Conservation (phyloP, 2,113 vertebrate genomes). For the Castor canadensis region DNA sequence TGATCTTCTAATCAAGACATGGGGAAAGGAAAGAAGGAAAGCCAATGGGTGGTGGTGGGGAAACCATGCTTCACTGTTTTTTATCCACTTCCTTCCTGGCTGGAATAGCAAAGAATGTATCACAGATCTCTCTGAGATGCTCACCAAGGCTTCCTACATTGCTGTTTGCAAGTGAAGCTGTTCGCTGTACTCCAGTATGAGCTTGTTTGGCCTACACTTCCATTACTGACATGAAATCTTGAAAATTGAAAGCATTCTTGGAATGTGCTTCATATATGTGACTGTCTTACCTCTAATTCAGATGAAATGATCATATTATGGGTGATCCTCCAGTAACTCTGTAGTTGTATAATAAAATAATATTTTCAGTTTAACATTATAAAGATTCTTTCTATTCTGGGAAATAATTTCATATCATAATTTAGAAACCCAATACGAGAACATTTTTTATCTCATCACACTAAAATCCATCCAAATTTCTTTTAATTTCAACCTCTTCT, state of each 20-base stretch:
- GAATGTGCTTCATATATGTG: conserved; percentile 11
- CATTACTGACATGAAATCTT: conserved; percentile 33
- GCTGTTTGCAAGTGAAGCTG: not conserved
- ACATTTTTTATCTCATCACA: conserved; percentile 35
- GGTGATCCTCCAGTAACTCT: conserved; percentile 34
- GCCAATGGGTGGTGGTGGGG: not conserved
- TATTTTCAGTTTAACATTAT: conserved; percentile 47
- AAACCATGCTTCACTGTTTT: not conserved
- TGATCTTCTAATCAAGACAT: not conserved
- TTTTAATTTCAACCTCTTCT: conserved; percentile 61
- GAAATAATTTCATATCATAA: conserved; percentile 46
- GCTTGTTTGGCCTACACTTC: not conserved
- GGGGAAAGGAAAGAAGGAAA: not conserved
- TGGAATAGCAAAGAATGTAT: not conserved
- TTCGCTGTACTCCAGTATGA: not conserved
- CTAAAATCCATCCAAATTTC: conserved; percentile 30
- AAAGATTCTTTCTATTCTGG: conserved; percentile 44
- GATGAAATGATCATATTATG: conserved; percentile 3
- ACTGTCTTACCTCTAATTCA: not conserved
- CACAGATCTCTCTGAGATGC: not conserved
- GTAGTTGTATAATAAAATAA: conserved; percentile 9
- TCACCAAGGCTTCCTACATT: not conserved
- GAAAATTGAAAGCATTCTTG: conserved; percentile 38
- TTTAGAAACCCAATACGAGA: conserved; percentile 50
- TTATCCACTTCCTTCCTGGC: not conserved